Evolutionary conservation across 2,797 vertebrate species (phyloP).

Genomic region (Rhinophrynus dorsalis): DNA sequence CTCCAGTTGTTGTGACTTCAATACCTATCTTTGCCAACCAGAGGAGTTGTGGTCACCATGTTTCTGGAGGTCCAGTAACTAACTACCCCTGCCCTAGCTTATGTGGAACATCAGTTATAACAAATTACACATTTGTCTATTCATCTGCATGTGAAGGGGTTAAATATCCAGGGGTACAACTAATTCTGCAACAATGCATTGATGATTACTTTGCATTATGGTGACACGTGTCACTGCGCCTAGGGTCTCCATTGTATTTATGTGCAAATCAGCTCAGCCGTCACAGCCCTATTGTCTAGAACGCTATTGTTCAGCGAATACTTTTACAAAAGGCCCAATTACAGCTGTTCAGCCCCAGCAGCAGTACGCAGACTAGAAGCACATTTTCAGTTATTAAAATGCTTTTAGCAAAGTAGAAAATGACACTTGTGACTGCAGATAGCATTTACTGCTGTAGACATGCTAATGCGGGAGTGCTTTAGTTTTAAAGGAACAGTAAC

Average conservation of each 20-base stretch:
- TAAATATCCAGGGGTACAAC: not conserved
- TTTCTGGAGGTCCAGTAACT: too few species aligned
- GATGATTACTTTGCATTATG: conserved; percentile 19
- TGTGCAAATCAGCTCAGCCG: conserved; percentile 13
- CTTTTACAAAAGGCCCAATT: conserved; percentile 30
- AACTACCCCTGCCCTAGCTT: too few species aligned
- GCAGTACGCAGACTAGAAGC: not conserved
- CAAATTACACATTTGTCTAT: too few species aligned
- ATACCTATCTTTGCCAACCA: too few species aligned
- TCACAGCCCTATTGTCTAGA: conserved; percentile 13
- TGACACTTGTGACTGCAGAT: not conserved
- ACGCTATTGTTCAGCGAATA: conserved; percentile 23
- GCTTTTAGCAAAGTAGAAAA: conserved; percentile 33
- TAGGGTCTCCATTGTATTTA: conserved; percentile 1
- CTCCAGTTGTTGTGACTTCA: too few species aligned
- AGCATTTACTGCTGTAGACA: not conserved
- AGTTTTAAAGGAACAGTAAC: too few species aligned
- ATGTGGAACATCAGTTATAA: too few species aligned
- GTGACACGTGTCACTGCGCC: conserved; percentile 35
- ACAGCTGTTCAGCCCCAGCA: conserved; percentile 17
- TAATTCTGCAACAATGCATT: conserved; percentile 12
- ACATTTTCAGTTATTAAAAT: conserved; percentile 11
- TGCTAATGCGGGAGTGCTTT: too few species aligned
- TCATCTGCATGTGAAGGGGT: not conserved
- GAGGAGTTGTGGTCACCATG: too few species aligned